Conservation (phyloP, 2,888 invertebrate species). For the Noctua fimbriata region DNA sequence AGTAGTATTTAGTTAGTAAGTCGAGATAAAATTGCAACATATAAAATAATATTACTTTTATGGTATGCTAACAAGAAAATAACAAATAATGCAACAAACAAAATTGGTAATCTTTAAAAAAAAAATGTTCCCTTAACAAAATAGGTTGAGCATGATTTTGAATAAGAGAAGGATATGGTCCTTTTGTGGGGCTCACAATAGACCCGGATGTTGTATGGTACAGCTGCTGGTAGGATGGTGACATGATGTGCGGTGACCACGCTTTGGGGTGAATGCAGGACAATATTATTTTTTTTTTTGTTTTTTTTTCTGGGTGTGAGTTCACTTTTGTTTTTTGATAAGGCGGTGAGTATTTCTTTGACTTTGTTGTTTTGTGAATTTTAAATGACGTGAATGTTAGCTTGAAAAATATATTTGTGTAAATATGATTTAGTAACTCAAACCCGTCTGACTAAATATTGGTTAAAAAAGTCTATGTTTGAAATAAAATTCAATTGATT, state of each 20-base stretch:
- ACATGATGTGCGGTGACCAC: slow-evolving; percentile 66
- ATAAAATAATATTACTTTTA: background rate
- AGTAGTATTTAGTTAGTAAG: background rate
- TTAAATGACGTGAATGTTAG: background rate
- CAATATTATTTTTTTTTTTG: background rate
- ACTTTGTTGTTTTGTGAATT: background rate
- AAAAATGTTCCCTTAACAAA: slow-evolving; percentile 17
- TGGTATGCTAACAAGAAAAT: background rate
- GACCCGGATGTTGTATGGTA: slow-evolving; percentile 69
- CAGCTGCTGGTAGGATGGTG: slow-evolving; percentile 71
- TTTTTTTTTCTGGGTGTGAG: background rate
- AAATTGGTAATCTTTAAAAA: slow-evolving; percentile 11
- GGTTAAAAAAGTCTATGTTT: background rate
- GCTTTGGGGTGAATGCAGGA: slow-evolving; percentile 28
- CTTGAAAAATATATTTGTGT: background rate
- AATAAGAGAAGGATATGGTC: slow-evolving; percentile 62
- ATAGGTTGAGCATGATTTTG: slow-evolving; percentile 58
- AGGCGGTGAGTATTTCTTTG: background rate
- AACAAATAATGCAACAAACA: background rate
- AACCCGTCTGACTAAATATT: background rate
- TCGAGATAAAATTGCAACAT: background rate
- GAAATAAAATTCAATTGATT: background rate
- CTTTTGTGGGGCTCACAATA: slow-evolving; percentile 61
- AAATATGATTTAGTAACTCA: background rate
- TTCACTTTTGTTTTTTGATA: background rate